Conservation (phyloP, 2,888 invertebrate genomes). For the Nowickia ferox region DNA sequence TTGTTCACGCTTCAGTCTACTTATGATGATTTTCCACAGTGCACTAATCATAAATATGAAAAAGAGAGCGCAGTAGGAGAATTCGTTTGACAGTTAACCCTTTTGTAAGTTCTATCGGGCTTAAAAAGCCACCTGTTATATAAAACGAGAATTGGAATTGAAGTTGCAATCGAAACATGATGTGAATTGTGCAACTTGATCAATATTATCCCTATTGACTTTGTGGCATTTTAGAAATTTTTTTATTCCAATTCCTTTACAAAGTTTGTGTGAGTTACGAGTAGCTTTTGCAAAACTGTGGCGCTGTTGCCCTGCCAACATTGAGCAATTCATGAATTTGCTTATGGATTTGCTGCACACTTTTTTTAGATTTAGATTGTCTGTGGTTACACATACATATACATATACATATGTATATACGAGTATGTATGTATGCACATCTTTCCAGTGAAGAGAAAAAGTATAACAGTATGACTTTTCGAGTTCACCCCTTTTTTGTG, state of each 20-base stretch:
- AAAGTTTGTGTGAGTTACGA: neutral
- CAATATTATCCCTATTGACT: neutral
- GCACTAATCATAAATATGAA: no score
- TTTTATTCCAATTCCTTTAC: neutral
- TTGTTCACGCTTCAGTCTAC: no score
- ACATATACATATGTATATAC: neutral
- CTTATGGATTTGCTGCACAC: neutral
- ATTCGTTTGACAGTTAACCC: no score
- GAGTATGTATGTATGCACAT: neutral
- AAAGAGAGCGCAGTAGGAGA: no score
- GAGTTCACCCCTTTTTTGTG: no score
- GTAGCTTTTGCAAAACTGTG: neutral
- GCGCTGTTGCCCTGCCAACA: neutral
- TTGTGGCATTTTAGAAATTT: neutral
- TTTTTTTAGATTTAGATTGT: neutral
- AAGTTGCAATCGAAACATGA: no score
- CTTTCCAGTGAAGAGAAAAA: neutral
- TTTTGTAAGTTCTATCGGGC: no score
- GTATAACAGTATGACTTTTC: neutral
- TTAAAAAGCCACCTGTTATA: no score
- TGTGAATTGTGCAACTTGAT: no score
- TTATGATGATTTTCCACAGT: no score
- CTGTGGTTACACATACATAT: neutral
- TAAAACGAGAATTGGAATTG: no score
- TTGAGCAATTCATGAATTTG: conserved; percentile 1